Base-by-base conservation (phyloP, 2,888 invertebrate species). In the Dryobotodes eremita region DNA sequence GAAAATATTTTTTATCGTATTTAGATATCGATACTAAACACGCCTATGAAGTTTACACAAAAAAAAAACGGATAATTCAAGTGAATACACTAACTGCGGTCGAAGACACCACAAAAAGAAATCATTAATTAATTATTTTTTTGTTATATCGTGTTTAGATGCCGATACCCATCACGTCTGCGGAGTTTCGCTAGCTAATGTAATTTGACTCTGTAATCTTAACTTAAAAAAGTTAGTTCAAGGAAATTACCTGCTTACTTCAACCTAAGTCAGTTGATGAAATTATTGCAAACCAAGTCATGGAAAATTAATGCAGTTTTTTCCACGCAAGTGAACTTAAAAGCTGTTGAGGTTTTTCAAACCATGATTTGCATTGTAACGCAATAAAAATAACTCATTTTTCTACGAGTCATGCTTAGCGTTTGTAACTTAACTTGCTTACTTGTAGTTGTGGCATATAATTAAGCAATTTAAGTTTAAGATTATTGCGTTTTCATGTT, bases 321-420 rank as follows among this genome's bases (percentile, higher is more conserved):
- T 50, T 66, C 50, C 61, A 62, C 11, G 15, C 50, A 61, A 77
- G 8, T 46, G 36, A 46, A 71, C 59, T 64, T 64, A 75, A 66
- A 74, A 50, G 50, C 62, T 68, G 80, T 68, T 82, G 70, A 79
- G 23, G 74, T 71, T 82, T 84, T 82, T 74, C 85, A 80, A 84
- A 71, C 61, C 46, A 10, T 53, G 23, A 84, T 84, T 83, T 85
- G 82, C 85, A 83, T 73, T 73, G 23, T 17, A 75, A 69, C 26
- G 53, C 53, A 75, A 75, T 82, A 73, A 68, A 82, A 84, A 72
- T 75, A 79, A 82, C 65, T 70, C 85, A 71, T 80, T 75, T 83
- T 68, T 84, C 62, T 75, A 62, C 75, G 11, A 84, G 68, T 83
- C 81, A 85, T 85, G 75, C 61, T 84, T 84, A 69, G 62, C 53